phyloP scores from a whole-genome alignment of 2,888 invertebrate genomes.

The Ypsolopha sequella region DNA sequence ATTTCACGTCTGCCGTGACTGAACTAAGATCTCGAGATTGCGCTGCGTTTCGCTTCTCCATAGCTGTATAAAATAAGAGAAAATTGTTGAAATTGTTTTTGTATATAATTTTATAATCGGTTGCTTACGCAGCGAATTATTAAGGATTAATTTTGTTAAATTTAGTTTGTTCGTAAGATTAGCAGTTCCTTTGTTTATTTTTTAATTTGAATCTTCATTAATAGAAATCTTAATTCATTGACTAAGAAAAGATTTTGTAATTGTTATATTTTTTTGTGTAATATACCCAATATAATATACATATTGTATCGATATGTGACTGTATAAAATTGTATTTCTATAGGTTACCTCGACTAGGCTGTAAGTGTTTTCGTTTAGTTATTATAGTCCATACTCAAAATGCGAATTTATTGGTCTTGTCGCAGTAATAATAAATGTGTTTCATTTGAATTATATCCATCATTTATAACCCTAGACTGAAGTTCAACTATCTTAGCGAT shows the following conservation, averaged over 20 bases:
- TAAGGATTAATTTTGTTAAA: too few relatives aligned
- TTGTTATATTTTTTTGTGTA: constrained; percentile 42
- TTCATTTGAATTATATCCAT: constrained; percentile 31
- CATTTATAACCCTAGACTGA: constrained; percentile 46
- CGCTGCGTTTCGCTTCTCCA: constrained; percentile 12
- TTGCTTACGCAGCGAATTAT: constrained; percentile 10
- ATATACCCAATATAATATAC: constrained; percentile 36
- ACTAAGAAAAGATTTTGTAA: constrained; percentile 11
- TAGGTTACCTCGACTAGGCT: constrained; percentile 40
- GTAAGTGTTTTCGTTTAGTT: constrained; percentile 56
- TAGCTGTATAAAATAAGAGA: constrained; percentile 26
- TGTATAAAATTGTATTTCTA: constrained; percentile 47
- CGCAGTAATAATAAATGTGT: constrained; percentile 32
- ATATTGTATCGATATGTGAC: constrained; percentile 39
- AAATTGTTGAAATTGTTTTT: constrained; percentile 54
- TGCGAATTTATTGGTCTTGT: constrained; percentile 51
- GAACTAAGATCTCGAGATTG: constrained; percentile 43
- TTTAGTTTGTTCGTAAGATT: too few relatives aligned
- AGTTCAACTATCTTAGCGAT: constrained; percentile 12
- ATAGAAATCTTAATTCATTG: constrained; percentile 6
- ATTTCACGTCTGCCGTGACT: constrained; percentile 20
- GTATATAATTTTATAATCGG: constrained; percentile 47
- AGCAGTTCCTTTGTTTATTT: constrained; percentile 11
- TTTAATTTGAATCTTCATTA: constrained; percentile 13
- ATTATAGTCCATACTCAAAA: constrained; percentile 55